Percentiles rank a stretch among this genome's conserved stretches.
Evolutionary conservation across 2,888 invertebrate genomes (phyloP).

Genomic region (Linyphia triangularis): DNA sequence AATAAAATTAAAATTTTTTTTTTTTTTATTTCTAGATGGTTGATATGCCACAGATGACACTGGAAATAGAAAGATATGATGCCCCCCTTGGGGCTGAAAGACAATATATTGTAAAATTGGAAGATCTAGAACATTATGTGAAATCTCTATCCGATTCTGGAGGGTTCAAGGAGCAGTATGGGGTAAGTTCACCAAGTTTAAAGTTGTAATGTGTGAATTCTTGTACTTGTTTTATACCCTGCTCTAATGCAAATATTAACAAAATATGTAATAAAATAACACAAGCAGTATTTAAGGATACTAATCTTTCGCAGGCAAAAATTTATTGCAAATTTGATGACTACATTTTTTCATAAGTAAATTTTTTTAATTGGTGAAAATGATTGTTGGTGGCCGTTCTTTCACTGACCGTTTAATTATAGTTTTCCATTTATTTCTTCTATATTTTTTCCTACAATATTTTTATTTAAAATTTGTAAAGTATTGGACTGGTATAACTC

Average conservation of each 20-base stretch:
- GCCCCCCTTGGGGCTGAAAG: constrained; percentile 69
- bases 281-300: too few species aligned
- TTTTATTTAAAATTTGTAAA: too few species aligned
- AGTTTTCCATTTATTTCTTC: too few species aligned
- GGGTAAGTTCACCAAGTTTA: constrained; percentile 28
- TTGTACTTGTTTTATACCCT: neutral
- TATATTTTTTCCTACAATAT: too few species aligned
- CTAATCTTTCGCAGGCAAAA: too few species aligned
- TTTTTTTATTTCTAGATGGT: neutral
- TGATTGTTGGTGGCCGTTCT: too few species aligned
- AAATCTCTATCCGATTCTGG: constrained; percentile 46
- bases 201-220: neutral
- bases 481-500: too few species aligned
- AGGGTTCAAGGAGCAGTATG: constrained; percentile 72
- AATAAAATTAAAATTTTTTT: too few species aligned
- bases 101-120: constrained; percentile 67
- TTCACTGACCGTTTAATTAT: too few species aligned
- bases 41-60: constrained; percentile 8
- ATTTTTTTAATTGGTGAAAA: too few species aligned
- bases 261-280: neutral
- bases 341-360: too few species aligned
- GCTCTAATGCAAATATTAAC: neutral
- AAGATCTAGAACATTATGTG: constrained; percentile 72
- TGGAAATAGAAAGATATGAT: constrained; percentile 68
- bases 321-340: too few species aligned